phyloP scores from a whole-genome alignment of 92 coral and sea anemone species.

The Actinernus sp. region DNA sequence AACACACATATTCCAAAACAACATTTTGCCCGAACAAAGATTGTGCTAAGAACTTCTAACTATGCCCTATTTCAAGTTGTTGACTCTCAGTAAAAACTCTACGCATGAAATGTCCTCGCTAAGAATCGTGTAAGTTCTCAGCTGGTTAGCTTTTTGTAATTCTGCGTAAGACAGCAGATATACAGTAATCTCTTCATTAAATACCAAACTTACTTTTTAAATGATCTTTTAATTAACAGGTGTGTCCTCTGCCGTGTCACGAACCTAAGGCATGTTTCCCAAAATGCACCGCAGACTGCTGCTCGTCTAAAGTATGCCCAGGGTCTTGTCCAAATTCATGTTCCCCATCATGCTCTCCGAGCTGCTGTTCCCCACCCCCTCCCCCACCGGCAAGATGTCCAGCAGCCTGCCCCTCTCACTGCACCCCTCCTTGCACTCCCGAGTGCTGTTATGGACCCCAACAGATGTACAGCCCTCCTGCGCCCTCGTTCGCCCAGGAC shows the following conservation, averaged over 20 bases:
- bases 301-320: constrained; percentile 64
- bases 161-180: no score
- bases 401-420: constrained; percentile 34
- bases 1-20: no score
- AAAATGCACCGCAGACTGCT: constrained; percentile 62
- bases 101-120: no score
- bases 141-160: no score
- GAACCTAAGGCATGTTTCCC: constrained; percentile 77
- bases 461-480: neutral
- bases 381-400: constrained; percentile 39
- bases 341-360: constrained; percentile 50
- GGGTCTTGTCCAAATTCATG: constrained; percentile 60
- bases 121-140: no score
- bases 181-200: no score
- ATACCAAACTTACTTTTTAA: no score
- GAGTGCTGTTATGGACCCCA: constrained; percentile 29
- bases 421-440: constrained; percentile 37
- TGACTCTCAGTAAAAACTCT: no score
- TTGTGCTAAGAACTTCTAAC: no score
- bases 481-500: no score
- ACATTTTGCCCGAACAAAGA: no score
- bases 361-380: constrained; percentile 76
- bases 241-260: constrained; percentile 82
- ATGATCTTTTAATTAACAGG: constrained; percentile 43
- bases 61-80: no score